phyloP scores from a whole-genome alignment of 2,888 invertebrate species.

The Osmoderma eremita region DNA sequence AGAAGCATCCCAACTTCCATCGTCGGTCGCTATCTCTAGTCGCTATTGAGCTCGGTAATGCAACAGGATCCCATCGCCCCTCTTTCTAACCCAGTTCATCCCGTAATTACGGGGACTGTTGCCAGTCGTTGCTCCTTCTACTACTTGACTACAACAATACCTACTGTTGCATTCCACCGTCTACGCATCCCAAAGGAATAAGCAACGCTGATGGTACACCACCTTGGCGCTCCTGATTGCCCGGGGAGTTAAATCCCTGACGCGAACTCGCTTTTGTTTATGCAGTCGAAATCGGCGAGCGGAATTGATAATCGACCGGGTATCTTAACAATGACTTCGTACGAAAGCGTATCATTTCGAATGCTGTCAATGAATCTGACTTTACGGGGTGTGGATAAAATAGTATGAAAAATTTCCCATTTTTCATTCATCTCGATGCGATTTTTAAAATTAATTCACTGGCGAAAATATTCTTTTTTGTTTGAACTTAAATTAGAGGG shows the following conservation, averaged over 20 bases:
- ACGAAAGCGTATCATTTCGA: slow-evolving; percentile 4
- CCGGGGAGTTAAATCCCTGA: slow-evolving; percentile 56
- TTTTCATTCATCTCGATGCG: too few species aligned
- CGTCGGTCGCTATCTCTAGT: too few species aligned
- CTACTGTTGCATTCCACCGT: slow-evolving; percentile 54
- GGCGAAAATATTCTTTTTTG: too few species aligned
- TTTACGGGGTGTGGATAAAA: too few species aligned
- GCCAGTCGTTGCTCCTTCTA: slow-evolving; percentile 27
- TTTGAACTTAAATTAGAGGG: slow-evolving; percentile 13
- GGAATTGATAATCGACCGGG: slow-evolving; percentile 46
- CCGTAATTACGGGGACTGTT: slow-evolving; percentile 17
- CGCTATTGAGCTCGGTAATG: slow-evolving; percentile 42
- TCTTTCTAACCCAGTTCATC: slow-evolving; percentile 15
- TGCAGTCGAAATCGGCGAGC: slow-evolving; percentile 50
- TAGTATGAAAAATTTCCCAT: too few species aligned
- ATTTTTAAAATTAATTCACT: too few species aligned
- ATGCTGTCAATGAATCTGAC: slow-evolving; percentile 1
- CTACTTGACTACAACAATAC: slow-evolving; percentile 22
- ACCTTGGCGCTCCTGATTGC: slow-evolving; percentile 58
- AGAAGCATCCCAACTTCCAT: too few species aligned
- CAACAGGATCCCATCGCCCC: slow-evolving; percentile 49
- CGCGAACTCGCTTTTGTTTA: slow-evolving; percentile 50
- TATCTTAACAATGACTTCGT: slow-evolving; percentile 3
- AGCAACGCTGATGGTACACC: slow-evolving; percentile 50
- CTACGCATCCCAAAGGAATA: slow-evolving; percentile 53